Percentiles rank a stretch among this genome's conserved stretches.
Conservation (phyloP, 2,797 vertebrate genomes). For the Phyllotis vaccarum region DNA sequence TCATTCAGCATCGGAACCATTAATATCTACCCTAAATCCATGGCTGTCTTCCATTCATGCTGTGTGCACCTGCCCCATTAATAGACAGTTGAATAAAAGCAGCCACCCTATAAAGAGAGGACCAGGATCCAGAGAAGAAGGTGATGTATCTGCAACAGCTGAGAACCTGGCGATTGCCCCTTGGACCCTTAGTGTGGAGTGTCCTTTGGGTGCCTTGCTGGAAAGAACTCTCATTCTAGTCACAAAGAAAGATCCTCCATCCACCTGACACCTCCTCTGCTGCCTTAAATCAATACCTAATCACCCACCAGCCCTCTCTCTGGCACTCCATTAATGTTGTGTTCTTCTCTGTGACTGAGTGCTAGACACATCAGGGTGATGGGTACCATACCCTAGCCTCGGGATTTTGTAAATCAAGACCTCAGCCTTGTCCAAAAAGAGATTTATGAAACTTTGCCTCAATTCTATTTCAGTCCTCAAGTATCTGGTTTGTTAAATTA, state of each 20-base stretch:
- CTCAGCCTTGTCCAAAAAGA: conserved; percentile 63
- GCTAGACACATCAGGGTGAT: conserved; percentile 54
- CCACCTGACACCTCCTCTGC: conserved; percentile 37
- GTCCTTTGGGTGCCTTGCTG: conserved; percentile 34
- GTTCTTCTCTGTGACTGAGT: conserved; percentile 55
- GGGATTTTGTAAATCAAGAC: conserved; percentile 63
- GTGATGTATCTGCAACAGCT: not conserved
- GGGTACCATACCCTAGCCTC: not conserved
- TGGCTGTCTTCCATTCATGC: not conserved
- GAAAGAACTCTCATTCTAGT: conserved; percentile 59
- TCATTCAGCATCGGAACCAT: not conserved
- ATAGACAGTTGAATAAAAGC: conserved; percentile 28
- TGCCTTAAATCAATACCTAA: conserved; percentile 68
- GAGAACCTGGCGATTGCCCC: not conserved
- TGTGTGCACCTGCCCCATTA: not conserved
- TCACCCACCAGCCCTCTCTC: not conserved
- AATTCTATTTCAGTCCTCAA: conserved; percentile 61
- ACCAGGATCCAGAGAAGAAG: conserved; percentile 3
- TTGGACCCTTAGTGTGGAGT: not conserved
- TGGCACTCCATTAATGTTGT: conserved; percentile 51
- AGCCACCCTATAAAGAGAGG: conserved; percentile 36
- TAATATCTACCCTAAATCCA: not conserved
- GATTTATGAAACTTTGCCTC: conserved; percentile 69
- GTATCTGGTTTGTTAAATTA: not conserved
- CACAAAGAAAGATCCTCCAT: conserved; percentile 59